Evolutionary conservation across 2,797 vertebrate species (phyloP), one percentile per base, ranked within the genome.

Genomic region (Vultur gryphus): DNA sequence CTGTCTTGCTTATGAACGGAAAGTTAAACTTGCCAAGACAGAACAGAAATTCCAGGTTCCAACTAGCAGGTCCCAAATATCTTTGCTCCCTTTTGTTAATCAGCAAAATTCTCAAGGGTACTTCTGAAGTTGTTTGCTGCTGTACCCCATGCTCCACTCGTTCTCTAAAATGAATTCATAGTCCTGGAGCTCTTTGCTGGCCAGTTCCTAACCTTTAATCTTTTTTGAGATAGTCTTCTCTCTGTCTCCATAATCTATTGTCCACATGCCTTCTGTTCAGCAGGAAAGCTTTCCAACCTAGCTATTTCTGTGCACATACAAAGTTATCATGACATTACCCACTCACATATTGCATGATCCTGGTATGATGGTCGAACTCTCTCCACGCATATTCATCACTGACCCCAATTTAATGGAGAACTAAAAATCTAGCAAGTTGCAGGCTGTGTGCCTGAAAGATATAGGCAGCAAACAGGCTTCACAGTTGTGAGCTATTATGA

Each of bases 341-440:
- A 28, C 31, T 75, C 5, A 4, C 12, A 7, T 10, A 44, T 55
- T 59, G 19, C 37, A 4, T 39, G 44, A 9, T 26, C 89, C 43
- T 65, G 41, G 31, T 76, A 9, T 24, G 41, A 9, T 21, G 25
- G 41, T 13, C 84, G 69, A 72, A 66, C 24, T 65, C 20, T 46
- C 14, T 52, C 55, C 8, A 6, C 1, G 1, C 18, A 11, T 11
- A 11, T 13, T 58, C 44, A 39, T 17, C 6, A 4, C 8, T 41
- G 46, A 71, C 43, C 35, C 28, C 28, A 37, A 5, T 59, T 39
- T 26, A 37, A 39, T 13, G 6, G 33, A 82, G 52, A 72, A 17
- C 57, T 55, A 44, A 70, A 61, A 62, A 77, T n/a, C 24, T 35
- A 69, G 46, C 18, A 54, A 72, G 33, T 16, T 87, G 26, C 19